A percentile compares a stretch with the other conserved stretches of the same genome.
phyloP scores from a whole-genome alignment of 2,888 invertebrate species.

The Carcina quercana region DNA sequence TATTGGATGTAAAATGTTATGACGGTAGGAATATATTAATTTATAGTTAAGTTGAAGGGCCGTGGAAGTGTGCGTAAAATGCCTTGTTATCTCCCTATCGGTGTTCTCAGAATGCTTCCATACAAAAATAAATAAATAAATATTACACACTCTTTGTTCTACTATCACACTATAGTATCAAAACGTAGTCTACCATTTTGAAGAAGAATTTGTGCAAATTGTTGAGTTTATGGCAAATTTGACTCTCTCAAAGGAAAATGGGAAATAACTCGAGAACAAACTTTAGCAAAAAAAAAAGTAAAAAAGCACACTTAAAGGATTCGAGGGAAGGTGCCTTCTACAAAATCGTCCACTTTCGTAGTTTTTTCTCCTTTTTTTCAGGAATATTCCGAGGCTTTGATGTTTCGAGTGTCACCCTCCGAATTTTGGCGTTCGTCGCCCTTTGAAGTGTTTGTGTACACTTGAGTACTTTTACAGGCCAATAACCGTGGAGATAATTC shows the following conservation, averaged over 20 bases:
- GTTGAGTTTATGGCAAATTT: constrained; percentile 1
- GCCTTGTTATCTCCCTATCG: too few relatives aligned
- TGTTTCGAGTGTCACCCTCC: constrained; percentile 42
- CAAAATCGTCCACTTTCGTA: constrained; percentile 24
- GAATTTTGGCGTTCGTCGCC: constrained; percentile 33
- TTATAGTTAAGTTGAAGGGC: too few relatives aligned
- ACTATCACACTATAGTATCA: too few relatives aligned
- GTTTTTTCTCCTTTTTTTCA: constrained; percentile 37
- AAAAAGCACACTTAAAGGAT: constrained; percentile 25
- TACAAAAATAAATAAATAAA: too few relatives aligned
- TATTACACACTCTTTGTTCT: too few relatives aligned
- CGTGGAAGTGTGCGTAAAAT: too few relatives aligned
- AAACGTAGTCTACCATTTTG: too few relatives aligned
- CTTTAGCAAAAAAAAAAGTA: constrained; percentile 6
- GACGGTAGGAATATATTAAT: too few relatives aligned
- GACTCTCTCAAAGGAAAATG: not conserved
- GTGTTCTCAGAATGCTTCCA: too few relatives aligned
- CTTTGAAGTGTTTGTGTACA: constrained; percentile 24
- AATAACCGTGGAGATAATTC: too few relatives aligned
- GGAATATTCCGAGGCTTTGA: constrained; percentile 40
- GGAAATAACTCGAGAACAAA: constrained; percentile 22
- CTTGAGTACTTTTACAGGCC: constrained; percentile 19
- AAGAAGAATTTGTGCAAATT: not conserved
- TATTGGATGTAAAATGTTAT: not conserved
- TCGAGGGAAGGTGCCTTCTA: constrained; percentile 32